Percentiles rank a stretch among this genome's conserved stretches.
Evolutionary conservation across 2,113 vertebrate genomes (phyloP).

Genomic region (Calonectris borealis): DNA sequence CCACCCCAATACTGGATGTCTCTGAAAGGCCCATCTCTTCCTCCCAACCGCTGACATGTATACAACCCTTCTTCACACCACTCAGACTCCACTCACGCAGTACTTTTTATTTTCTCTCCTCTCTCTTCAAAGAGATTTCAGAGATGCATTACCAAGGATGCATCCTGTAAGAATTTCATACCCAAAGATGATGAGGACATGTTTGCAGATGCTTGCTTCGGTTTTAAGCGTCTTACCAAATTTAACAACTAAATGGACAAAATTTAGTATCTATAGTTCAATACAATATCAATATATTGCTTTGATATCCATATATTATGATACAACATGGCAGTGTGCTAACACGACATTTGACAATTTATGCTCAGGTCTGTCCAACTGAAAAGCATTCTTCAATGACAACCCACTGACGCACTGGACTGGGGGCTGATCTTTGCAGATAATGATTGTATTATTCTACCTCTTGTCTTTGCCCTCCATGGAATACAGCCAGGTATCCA

Average conservation of each 20-base stretch:
- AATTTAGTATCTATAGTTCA: background rate
- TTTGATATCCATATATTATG: background rate
- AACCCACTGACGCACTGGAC: background rate
- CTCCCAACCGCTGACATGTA: background rate
- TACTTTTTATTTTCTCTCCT: background rate
- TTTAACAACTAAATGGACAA: background rate
- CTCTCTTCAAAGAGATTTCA: background rate
- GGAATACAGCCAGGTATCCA: background rate
- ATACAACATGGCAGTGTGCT: background rate
- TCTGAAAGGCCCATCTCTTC: background rate
- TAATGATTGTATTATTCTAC: background rate
- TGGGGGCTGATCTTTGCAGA: background rate
- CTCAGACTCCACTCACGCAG: accelerated
- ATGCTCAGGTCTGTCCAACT: background rate
- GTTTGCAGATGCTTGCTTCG: background rate
- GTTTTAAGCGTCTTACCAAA: background rate
- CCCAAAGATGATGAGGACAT: background rate
- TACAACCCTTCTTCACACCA: background rate
- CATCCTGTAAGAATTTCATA: background rate
- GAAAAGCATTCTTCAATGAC: background rate
- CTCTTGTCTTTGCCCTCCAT: background rate
- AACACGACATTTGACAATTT: background rate
- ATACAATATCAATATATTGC: background rate
- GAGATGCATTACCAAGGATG: background rate
- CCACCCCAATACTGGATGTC: background rate